A percentile compares a stretch with the other conserved stretches of the same genome.
Evolutionary conservation across 2,113 vertebrate genomes (phyloP).

Genomic region (Neolamprologus tretocephalus): DNA sequence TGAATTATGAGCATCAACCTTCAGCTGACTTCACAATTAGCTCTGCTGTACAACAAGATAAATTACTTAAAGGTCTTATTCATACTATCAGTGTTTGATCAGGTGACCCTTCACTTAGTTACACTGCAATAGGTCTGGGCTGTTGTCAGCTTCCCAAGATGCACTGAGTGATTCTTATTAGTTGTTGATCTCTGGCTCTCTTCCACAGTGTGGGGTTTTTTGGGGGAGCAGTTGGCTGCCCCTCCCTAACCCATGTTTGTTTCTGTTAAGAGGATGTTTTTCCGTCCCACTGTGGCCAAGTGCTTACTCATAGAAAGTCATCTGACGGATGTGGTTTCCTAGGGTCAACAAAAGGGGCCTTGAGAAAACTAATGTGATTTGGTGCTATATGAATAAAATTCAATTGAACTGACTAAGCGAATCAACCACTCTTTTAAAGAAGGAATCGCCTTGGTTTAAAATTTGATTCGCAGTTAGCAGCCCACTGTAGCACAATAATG

Average conservation of each 20-base stretch:
- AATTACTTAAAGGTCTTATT: background rate
- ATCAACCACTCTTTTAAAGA: background rate
- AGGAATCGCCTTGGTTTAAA: background rate
- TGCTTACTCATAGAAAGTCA: background rate
- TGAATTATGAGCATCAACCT: background rate
- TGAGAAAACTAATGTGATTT: background rate
- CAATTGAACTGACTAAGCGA: background rate
- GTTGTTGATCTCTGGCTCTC: background rate
- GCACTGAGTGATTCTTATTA: background rate
- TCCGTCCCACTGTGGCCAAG: background rate
- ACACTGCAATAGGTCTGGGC: background rate
- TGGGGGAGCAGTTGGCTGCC: background rate
- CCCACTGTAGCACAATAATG: background rate
- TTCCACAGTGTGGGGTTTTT: background rate
- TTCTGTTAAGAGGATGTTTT: background rate
- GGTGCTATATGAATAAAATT: background rate
- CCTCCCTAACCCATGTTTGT: background rate
- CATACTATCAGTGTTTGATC: background rate
- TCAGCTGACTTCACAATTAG: background rate
- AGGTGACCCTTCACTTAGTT: background rate
- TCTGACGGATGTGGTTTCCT: background rate
- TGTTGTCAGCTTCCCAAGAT: background rate
- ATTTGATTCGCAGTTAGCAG: fast-evolving
- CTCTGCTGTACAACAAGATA: background rate
- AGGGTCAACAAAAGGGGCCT: background rate